These are phyloP conservation scores for Heliothis peltigera DNA, from an alignment of 2,888 invertebrate species.

Conservation along the genomic window DNA sequence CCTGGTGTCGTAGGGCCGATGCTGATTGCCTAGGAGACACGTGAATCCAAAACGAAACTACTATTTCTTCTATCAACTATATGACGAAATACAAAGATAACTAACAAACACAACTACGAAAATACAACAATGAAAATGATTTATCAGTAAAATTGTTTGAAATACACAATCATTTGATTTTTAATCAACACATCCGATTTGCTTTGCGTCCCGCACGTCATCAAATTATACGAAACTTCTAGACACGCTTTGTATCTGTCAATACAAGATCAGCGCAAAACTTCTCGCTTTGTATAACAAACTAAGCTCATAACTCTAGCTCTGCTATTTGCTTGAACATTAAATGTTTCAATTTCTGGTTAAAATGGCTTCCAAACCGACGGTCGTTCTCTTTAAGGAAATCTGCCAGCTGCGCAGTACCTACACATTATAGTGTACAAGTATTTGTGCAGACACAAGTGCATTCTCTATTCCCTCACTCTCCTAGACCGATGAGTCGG, in stretches of 20 bases:
- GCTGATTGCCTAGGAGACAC: no score
- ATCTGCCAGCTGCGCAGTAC: no score
- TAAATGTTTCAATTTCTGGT: slow-evolving; percentile 46
- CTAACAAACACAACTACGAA: background rate
- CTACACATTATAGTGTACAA: no score
- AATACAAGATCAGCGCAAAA: slow-evolving; percentile 27
- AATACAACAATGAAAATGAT: background rate
- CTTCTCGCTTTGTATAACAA: slow-evolving; percentile 10
- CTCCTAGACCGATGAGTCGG: no score
- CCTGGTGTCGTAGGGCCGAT: no score
- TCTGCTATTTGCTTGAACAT: slow-evolving; percentile 35
- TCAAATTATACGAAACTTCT: slow-evolving; percentile 7
- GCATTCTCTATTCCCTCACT: no score
- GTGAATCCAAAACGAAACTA: no score
- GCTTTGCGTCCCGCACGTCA: background rate
- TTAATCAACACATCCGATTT: background rate
- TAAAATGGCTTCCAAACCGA: no score
- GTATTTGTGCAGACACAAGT: no score
- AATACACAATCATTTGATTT: background rate
- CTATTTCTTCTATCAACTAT: no score
- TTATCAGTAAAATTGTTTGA: background rate
- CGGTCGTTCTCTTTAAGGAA: no score
- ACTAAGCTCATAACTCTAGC: no score
- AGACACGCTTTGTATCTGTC: slow-evolving; percentile 13
- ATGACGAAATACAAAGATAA: background rate